These are phyloP conservation scores for Calliphora vomitoria DNA, from an alignment of 2,888 invertebrate species.

Conservation along the genomic window DNA sequence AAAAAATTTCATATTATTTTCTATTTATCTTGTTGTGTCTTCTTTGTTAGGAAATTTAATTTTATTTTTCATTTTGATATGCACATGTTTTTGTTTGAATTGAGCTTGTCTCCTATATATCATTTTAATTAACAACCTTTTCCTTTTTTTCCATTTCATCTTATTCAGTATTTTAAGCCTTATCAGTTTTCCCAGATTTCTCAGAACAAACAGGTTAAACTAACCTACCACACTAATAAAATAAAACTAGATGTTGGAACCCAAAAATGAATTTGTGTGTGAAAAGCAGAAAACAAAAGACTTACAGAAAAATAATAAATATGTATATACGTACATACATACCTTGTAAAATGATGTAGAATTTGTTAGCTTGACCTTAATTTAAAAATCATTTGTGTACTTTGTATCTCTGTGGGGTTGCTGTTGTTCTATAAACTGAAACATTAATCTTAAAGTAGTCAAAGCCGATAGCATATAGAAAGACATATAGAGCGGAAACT, in stretches of 20 bases:
- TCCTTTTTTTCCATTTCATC: background rate
- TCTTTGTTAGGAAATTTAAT: background rate
- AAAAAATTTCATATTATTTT: constrained; percentile 12
- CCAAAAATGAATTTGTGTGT: constrained; percentile 1
- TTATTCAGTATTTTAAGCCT: background rate
- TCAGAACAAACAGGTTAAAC: constrained; percentile 11
- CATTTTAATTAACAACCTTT: constrained; percentile 58
- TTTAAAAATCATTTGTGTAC: constrained; percentile 52
- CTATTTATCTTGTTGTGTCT: background rate
- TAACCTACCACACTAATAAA: constrained; percentile 39
- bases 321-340: background rate
- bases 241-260: constrained; percentile 12
- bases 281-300: background rate
- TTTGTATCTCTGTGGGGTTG: constrained; percentile 1
- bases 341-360: constrained; percentile 31
- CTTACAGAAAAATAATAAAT: background rate
- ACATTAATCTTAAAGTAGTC: background rate
- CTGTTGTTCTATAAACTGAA: background rate
- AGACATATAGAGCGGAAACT: no score
- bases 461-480: background rate
- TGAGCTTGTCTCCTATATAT: background rate
- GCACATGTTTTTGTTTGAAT: background rate
- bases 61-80: background rate
- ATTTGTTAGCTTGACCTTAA: constrained; percentile 55
- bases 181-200: constrained; percentile 21